Base-by-base conservation (phyloP, 2,113 vertebrate genomes). In the Arothron firmamentum region DNA sequence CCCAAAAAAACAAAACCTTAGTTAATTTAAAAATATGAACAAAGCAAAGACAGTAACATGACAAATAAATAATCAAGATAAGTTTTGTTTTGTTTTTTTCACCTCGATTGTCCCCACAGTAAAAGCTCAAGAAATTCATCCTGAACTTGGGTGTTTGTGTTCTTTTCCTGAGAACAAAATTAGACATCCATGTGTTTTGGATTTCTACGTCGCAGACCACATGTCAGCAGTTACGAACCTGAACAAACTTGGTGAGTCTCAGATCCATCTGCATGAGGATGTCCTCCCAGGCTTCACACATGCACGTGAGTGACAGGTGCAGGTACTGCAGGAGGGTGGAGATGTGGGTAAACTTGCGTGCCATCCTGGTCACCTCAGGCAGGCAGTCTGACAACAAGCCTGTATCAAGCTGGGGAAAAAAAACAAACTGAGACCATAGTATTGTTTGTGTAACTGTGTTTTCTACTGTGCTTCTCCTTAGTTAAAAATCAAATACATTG, bases 261-360 rank as follows among this genome's bases (percentile, higher is more conserved):
- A 94, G 94, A 67, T 98, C 96, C 96, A 98, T 99, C 87, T 98
- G 96, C 94, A 95, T 94, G 60, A 99, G 62, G 77, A 99, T 98
- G 80, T 99, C 97, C 74, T 98, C 97, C 96, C 96, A 98, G 0
- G 96, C 95, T 72, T 98, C 97, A 88, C 96, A 98, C 97, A 98
- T 99, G 53, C 95, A 98, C 0, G 93, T 96, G 59, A 99, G 81
- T 0, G 97, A 97, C 52, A 98, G 83, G 50, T 94, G 94, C 80
- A 98, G 92, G 79, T 99, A 98, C 94, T 98, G 96, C 66, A 97
- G 85, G 28, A 98, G 91, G 20, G 97, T 96, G 60, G 97, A 98
- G 90, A 99, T 98, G 76, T 98, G 96, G 60, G 96, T 98, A 84
- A 99, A 99, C 78, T 98, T 99, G 59, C 95, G 90, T 8, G 97